Base-by-base conservation (phyloP, 1,140 invertebrate species). In the Drosophila truncata region DNA sequence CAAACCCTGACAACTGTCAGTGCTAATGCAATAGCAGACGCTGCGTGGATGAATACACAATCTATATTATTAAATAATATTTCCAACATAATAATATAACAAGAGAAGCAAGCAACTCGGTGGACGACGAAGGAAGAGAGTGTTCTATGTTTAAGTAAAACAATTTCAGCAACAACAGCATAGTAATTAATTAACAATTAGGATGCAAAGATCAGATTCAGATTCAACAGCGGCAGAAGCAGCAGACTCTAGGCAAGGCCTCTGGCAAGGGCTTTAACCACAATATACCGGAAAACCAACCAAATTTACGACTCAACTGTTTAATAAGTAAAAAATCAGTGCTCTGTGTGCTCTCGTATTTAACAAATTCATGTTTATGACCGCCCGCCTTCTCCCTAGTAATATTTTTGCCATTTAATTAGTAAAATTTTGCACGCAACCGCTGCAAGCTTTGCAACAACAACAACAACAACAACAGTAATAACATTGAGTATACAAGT, bases 1-100 rank as follows among this genome's bases (percentile, higher is more conserved):
- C 95, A 92, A 95, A 96, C 91, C 94, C 95, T 78, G 96, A 97
- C 93, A 95, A 96, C 90, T 97, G 96, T 94, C 95, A 96, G 93
- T 97, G 96, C 94, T 97, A 96, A 93, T 90, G 61, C 37, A 87
- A 69, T 47, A 46, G 49, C 73, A 87, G 52, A 84, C 69, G 77
- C 80, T 78, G 77, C 62, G 62, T 60, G 84, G 64, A 88, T 78
- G 78, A 88, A 81, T 88, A 84, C 73, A 84, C 80, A 87, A 82
- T 84, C 69, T 84, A 83, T 80, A 84, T 84, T 90, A 88, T 80
- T 63, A 78, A 83, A 86, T 86, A 86, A 83, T 69, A 85, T 81
- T 52, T 65, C 66, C 73, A 80, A 64, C 58, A 83, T 70, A 79
- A 61, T 78, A 67, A 70, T 55, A 55, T 78, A 86, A 64, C 66